Conservation (phyloP, 64 coral and sea anemone species). For the Exaiptasia diaphana region DNA sequence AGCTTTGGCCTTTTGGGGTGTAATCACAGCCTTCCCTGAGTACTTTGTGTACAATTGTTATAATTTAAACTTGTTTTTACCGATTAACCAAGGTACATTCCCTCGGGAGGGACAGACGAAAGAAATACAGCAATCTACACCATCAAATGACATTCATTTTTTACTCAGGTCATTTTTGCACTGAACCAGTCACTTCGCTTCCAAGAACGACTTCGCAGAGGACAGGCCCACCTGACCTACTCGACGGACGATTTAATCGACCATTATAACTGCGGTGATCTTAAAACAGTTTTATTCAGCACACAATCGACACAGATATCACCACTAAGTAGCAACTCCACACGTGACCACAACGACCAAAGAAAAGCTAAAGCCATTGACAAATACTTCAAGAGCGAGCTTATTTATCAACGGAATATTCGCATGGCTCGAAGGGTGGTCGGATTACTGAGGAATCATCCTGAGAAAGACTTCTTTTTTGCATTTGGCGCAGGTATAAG, state of each 20-base stretch:
- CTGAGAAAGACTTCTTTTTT: conserved; percentile 82
- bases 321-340: conserved; percentile 48
- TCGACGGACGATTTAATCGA: conserved; percentile 79
- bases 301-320: conserved; percentile 60
- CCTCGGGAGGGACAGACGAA: too few relatives aligned
- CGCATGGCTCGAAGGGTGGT: conserved; percentile 84
- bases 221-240: conserved; percentile 57
- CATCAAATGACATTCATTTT: neutral
- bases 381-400: conserved; percentile 64
- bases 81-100: too few relatives aligned
- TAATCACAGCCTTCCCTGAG: too few relatives aligned
- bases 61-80: too few relatives aligned
- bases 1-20: too few relatives aligned
- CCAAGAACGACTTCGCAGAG: conserved; percentile 81
- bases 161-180: conserved; percentile 65
- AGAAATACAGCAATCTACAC: too few relatives aligned
- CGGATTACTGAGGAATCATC: conserved; percentile 57
- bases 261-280: conserved; percentile 91
- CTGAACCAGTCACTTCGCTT: conserved; percentile 82
- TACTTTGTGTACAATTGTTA: neutral
- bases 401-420: conserved; percentile 86
- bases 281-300: conserved; percentile 62
- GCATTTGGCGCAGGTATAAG: conserved; percentile 93
- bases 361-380: conserved; percentile 70
- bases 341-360: conserved; percentile 27